A percentile compares a stretch with the other conserved stretches of the same genome.
phyloP scores from a whole-genome alignment of 2,888 invertebrate genomes.

The Troglohyphantes excavatus region DNA sequence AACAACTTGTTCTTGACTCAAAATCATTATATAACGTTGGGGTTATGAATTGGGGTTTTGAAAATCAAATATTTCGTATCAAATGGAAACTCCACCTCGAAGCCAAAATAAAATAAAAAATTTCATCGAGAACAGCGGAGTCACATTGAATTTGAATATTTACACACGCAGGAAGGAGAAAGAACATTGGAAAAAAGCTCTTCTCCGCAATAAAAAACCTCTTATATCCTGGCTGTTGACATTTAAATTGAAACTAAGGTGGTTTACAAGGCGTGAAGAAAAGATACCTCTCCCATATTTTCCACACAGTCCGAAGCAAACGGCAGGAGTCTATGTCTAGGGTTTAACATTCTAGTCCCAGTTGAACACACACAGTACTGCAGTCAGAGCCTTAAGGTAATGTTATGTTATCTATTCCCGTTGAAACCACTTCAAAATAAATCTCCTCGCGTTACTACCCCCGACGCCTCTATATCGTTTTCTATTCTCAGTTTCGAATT shows the following conservation, averaged over 20 bases:
- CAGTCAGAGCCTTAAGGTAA: constrained; percentile 17
- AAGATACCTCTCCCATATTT: background rate
- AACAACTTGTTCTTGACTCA: too few relatives aligned
- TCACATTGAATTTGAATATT: background rate
- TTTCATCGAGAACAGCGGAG: background rate
- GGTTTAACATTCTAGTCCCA: background rate
- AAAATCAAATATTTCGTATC: too few relatives aligned
- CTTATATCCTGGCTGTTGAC: constrained; percentile 23
- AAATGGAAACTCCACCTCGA: background rate
- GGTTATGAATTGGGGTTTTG: too few relatives aligned
- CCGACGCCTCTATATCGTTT: background rate
- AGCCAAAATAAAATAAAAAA: background rate
- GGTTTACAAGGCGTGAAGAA: constrained; percentile 36
- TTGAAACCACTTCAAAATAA: constrained; percentile 46
- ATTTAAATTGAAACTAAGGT: constrained; percentile 60
- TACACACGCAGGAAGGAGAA: background rate
- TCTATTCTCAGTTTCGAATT: background rate
- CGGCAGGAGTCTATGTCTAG: background rate
- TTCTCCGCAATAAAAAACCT: constrained; percentile 26
- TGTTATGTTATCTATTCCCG: constrained; percentile 32
- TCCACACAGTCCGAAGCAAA: background rate
- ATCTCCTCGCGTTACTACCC: constrained; percentile 17
- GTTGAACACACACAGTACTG: constrained; percentile 1
- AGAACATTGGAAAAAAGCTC: background rate
- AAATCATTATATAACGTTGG: too few relatives aligned